Base-by-base conservation (phyloP, 2,113 vertebrate species). In the Callospermophilus lateralis region DNA sequence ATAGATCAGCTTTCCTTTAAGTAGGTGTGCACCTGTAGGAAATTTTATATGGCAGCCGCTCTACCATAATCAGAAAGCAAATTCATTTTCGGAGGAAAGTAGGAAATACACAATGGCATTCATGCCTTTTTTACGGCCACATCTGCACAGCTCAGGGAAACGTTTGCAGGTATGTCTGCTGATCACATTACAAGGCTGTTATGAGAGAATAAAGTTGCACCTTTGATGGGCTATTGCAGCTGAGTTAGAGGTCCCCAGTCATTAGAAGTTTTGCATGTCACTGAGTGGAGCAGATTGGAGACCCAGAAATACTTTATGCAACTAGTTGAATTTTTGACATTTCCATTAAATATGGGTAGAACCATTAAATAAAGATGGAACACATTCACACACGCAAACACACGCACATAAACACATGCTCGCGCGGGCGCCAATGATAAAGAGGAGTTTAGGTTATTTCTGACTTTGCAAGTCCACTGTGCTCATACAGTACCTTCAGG, bases 141-240 rank as follows among this genome's bases (percentile, higher is more conserved):
- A 6, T 98, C 98, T 98, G 94, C 98, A 97, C 97, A 98, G 98
- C 98, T 98, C 98, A 97, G 96, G 96, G 97, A 98, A 79, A 98
- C 98, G 96, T 97, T 89, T 96, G 97, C 97, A 98, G 51, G 98
- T 97, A 96, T 65, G 96, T 97, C 98, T 97, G 97, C 97, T 93
- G 98, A 98, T 98, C 98, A 97, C 97, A 98, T 98, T 98, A 98
- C 98, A 96, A 97, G 86, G 95, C 95, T 97, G 95, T 97, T 98
- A 97, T 93, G 98, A 96, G 95, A 98, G 98, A 98, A 97, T 97
- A 97, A 98, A 98, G 96, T 97, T 96, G 93, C 84, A 95, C 15
- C 1, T 98, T 98, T 98, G 98, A 98, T 97, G 95, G 88, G 0
- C 97, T 97, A 97, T 96, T 98, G 97, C 92, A 92, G 92, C 95